Base-by-base conservation (phyloP, 2,113 vertebrate species). In the Ia io region DNA sequence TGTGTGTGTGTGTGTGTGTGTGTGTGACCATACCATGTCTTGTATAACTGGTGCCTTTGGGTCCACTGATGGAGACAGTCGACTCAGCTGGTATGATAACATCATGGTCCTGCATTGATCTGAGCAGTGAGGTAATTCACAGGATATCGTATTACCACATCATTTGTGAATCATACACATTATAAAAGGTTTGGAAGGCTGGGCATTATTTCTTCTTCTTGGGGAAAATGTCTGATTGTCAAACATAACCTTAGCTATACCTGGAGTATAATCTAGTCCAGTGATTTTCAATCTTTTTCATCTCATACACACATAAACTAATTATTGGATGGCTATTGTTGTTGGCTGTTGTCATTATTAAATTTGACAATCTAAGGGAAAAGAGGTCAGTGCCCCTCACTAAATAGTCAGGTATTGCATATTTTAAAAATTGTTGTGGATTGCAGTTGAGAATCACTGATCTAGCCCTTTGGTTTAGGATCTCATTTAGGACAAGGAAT, bases 141-240 rank as follows among this genome's bases (percentile, higher is more conserved):
- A 85, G 82, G 30, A 17, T 94, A 95, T 93, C 79, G 6, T 94
- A 77, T 97, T 97, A 92, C 95, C 49, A 53, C 71, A 84, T 25
- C 69, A 40, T 73, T 93, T 74, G 76, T 71, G 84, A 85, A 90
- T 92, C 82, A 88, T 59, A 74, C 47, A 25, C 61, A 44, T 74
- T 88, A 30, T 30, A 56, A 77, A 44, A 92, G 30, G 35, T 80
- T 83, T 82, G 8, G 59, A 78, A 93, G 32, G 22, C 53, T 71
- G n/a, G 85, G 20, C 3, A 40, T 77, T 87, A 71, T 85, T 90
- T 91, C 56, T 91, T 93, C 76, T 95, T 96, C n/a, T 76, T 53
- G 30, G 28, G 59, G 25, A 92, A 88, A 87, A 49, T 84, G 9
- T 78, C 37, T 90, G 69, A 79, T 67, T 65, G 23, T 91, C 78